Base-by-base conservation (phyloP, 2,888 invertebrate species). In the Nebria salina region DNA sequence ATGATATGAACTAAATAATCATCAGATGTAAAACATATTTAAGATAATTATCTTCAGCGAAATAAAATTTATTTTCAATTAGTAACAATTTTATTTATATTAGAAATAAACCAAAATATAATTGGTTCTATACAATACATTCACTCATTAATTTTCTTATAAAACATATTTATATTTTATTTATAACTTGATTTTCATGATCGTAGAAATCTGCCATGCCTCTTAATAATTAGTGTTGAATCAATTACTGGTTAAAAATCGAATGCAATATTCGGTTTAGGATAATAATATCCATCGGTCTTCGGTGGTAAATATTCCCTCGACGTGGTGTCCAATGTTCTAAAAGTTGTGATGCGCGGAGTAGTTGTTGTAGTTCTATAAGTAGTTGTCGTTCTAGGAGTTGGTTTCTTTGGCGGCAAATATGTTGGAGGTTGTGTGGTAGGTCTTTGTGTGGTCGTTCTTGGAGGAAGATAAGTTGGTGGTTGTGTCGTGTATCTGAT, bases 211-310 rank as follows among this genome's bases (percentile, higher is more conserved):
- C 75, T 80, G 80, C 75, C 80, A 79, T 54, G 72, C 20, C 20
- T 20, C 65, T 76, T 76, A 15, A 8, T 76, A 43, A 20, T n/a
- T n/a, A 42, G 2, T n/a, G 73, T 73, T 15, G 5, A 1, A 4
- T 74, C n/a, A 7, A 25, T 76, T 73, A 43, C 9, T 76, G 41
- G 25, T 81, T 73, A 42, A 81, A 81, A 15, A 64, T 54, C n/a
- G 41, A 81, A 81, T 2, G 81, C 76, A 43, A 81, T 66, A 26
- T 42, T 66, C 26, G 81, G 81, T 43, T 81, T 81, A 8, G 81
- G 81, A 25, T 81, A 81, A 34, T 76, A 81, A 26, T 81, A 81
- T 13, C 81, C 81, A 25, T 81, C 81, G 43, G 72, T 76, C 66
- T 73, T 73, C 20, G 81, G 81, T 7, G 81, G 81, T n/a, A 81